These are phyloP conservation scores for Paramuricea clavata DNA, from an alignment of 92 coral and sea anemone species.

Conservation along the genomic window DNA sequence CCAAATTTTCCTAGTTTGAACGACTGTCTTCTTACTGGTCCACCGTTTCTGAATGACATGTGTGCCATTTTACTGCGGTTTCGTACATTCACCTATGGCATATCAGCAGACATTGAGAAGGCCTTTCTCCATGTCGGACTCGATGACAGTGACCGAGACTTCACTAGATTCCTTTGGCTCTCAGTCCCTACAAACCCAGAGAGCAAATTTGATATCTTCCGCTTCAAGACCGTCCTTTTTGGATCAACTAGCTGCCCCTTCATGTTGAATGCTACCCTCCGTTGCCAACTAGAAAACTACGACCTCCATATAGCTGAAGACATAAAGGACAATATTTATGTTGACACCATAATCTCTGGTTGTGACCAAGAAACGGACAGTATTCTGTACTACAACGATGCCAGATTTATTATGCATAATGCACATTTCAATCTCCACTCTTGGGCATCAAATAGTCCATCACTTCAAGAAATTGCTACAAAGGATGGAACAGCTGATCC, in stretches of 20 bases:
- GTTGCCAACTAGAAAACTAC: conserved; percentile 45
- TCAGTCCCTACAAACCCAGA: conserved; percentile 53
- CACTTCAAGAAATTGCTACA: conserved; percentile 24
- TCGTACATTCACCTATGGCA: conserved; percentile 12
- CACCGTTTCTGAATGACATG: conserved; percentile 23
- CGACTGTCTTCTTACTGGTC: conserved; percentile 2
- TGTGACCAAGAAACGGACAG: conserved; percentile 35
- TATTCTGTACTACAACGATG: conserved; percentile 6
- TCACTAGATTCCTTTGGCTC: conserved; percentile 69
- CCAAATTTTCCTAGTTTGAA: background rate
- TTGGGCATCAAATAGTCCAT: conserved; percentile 59
- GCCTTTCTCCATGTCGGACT: conserved; percentile 65
- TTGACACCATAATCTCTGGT: conserved; percentile 64
- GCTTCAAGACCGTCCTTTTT: conserved; percentile 58
- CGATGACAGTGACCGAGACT: conserved; percentile 57
- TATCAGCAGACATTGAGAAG: conserved; percentile 68
- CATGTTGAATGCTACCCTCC: conserved; percentile 59
- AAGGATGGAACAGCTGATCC: conserved; percentile 44
- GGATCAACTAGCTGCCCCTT: conserved; percentile 65
- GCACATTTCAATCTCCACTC: conserved; percentile 35
- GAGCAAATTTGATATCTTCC: conserved; percentile 51
- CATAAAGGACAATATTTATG: conserved; percentile 62
- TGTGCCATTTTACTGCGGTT: conserved; percentile 12
- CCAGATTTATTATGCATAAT: conserved; percentile 6
- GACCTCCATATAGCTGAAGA: conserved; percentile 45